phyloP scores from a whole-genome alignment of 2,113 vertebrate species.

The Cryptomyrus ogoouensis region DNA sequence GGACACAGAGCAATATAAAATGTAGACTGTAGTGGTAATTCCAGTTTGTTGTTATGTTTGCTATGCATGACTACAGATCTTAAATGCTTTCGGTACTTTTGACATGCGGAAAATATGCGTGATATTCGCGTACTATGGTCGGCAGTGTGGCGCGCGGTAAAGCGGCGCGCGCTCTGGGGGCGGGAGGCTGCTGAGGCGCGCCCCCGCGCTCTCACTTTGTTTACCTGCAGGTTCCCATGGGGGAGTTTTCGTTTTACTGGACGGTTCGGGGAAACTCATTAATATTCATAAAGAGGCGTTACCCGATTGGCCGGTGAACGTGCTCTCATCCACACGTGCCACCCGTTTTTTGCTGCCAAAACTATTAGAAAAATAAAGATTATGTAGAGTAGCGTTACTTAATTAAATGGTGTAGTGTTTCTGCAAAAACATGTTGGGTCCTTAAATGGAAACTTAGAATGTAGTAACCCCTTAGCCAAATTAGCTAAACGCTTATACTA shows the following conservation, averaged over 20 bases:
- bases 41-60: neutral
- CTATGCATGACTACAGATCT: neutral
- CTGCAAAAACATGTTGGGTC: neutral
- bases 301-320: neutral
- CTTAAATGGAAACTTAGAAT: neutral
- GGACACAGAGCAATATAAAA: neutral
- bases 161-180: neutral
- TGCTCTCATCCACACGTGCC: neutral
- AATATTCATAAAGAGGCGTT: neutral
- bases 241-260: neutral
- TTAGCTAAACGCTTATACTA: neutral
- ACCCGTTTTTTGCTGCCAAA: neutral
- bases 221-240: neutral
- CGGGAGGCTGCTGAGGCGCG: neutral
- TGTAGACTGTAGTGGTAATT: neutral
- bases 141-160: neutral
- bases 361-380: too few species aligned
- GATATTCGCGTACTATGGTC: neutral
- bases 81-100: neutral
- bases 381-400: neutral
- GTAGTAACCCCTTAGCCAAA: neutral
- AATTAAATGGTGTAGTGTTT: neutral
- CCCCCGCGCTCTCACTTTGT: neutral
- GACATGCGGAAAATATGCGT: neutral
- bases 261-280: neutral